Base-by-base conservation (phyloP, 2,113 vertebrate genomes). In the Monarcha castaneiventris region DNA sequence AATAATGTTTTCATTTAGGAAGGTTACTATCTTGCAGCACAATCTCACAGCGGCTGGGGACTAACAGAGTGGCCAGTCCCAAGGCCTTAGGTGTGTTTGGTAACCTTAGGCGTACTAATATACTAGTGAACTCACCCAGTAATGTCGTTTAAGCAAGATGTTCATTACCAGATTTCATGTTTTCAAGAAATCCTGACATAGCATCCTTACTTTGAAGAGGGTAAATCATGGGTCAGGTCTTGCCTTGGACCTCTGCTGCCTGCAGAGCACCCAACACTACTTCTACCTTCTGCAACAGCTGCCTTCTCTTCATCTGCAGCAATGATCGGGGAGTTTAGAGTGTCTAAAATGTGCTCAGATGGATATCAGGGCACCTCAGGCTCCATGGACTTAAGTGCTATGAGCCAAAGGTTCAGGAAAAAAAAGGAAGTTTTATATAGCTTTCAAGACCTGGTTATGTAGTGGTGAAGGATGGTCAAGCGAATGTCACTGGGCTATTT, bases 201-300 rank as follows among this genome's bases (percentile, higher is more conserved):
- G 20, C 1, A 4, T 43, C 32, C 25, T 82, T 46, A 14, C 12
- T 54, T 35, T 7, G 5, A 44, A 67, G 49, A 43, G 5, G 25
- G 15, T 72, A 52, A 68, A 52, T 39, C 32, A 27, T 0, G 0
- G 9, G 4, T 30, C 49, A 64, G 25, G 17, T n/a, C 33, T 68
- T 76, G 18, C 18, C 18, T 68, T 25, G 21, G 41, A n/a, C 33
- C 26, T 80, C 35, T 63, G 41, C 23, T 3, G 1, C 16, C 14
- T 4, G 11, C 41, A 52, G 25, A 39, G 37, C 22, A 49, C 5
- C 17, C 3, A 4, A 6, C 11, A 54, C 11, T 21, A 18, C 7
- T 37, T n/a, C 61, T 63, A 13, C 25, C 3, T 21, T 12, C 19
- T 41, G 9, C 13, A 32, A 20, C 8, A 56, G 33, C 17, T 14